Conservation (phyloP, 2,797 vertebrate genomes). For the Rousettus madagascariensis region DNA sequence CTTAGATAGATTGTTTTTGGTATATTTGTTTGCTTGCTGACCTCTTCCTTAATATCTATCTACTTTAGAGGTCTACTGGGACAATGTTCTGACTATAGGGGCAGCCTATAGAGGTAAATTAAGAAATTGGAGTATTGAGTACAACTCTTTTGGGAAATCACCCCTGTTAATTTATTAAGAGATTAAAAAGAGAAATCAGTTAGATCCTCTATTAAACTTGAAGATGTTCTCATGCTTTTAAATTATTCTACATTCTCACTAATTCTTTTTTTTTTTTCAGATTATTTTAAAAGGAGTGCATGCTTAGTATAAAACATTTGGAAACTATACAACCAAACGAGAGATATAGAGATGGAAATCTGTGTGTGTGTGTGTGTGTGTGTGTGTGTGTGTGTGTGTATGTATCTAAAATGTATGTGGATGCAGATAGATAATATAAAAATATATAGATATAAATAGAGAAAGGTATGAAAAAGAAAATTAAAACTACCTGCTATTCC, state of each 20-base stretch:
- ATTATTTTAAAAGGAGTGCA: not conserved
- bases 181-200: not conserved
- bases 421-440: not conserved
- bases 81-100: not conserved
- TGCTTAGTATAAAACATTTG: conserved; percentile 9
- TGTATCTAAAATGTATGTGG: no score
- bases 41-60: not conserved
- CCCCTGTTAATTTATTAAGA: not conserved
- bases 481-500: not conserved
- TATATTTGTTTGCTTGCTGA: not conserved
- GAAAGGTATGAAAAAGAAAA: not conserved
- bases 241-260: not conserved
- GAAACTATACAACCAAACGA: not conserved
- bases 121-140: not conserved
- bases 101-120: not conserved
- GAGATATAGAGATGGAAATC: not conserved
- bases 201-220: not conserved
- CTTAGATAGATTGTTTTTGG: not conserved
- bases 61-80: not conserved
- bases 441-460: not conserved
- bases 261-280: not conserved
- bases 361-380: no score
- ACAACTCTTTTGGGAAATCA: not conserved
- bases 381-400: no score
- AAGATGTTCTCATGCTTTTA: not conserved